Conservation (phyloP, 2,113 vertebrate species). For the Leptobrachium leishanense region DNA sequence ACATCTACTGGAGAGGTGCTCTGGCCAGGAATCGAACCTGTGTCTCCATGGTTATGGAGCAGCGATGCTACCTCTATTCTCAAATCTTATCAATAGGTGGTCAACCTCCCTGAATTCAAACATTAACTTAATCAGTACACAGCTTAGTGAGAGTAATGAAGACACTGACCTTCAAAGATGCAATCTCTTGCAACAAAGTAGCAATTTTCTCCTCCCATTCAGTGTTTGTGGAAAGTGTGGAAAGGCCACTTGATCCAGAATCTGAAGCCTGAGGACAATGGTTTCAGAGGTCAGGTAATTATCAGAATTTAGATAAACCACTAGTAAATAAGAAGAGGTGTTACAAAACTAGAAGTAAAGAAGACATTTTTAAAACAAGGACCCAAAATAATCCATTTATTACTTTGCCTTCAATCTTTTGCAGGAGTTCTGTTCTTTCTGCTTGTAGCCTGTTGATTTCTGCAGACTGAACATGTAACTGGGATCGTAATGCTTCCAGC, state of each 20-base stretch:
- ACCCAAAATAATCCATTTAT: constrained; percentile 14
- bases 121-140: no score
- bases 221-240: constrained; percentile 49
- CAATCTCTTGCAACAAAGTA: constrained; percentile 70
- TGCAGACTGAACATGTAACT: constrained; percentile 72
- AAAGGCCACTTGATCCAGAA: constrained; percentile 47
- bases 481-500: constrained; percentile 74
- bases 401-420: constrained; percentile 68
- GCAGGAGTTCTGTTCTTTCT: constrained; percentile 79
- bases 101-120: no score
- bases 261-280: constrained; percentile 27
- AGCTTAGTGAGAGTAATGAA: no score
- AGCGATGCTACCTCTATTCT: no score
- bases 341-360: not conserved
- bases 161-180: constrained; percentile 77
- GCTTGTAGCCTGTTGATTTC: constrained; percentile 80
- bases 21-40: no score
- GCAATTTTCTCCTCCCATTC: constrained; percentile 75
- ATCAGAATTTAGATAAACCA: not conserved
- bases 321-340: not conserved
- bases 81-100: no score
- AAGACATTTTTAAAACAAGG: not conserved
- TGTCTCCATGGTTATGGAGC: no score
- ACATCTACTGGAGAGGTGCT: no score
- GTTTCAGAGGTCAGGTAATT: not conserved